These are phyloP conservation scores for Bombus haemorrhoidalis DNA, from an alignment of 1,140 invertebrate species.

Conservation along the genomic window DNA sequence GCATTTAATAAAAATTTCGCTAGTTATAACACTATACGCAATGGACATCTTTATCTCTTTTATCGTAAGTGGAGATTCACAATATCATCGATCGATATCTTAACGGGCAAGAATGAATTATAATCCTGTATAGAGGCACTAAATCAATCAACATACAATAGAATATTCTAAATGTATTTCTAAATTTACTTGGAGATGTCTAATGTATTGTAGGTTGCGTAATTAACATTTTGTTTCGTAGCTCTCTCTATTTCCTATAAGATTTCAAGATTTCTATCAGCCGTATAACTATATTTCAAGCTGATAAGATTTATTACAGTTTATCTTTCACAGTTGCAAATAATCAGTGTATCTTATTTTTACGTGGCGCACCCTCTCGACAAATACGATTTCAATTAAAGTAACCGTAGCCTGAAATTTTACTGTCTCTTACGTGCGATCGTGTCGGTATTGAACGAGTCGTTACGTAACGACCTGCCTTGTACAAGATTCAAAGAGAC, in stretches of 20 bases:
- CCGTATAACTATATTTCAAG: not conserved
- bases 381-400: slow-evolving; percentile 43
- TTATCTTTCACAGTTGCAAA: too few relatives aligned
- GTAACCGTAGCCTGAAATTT: slow-evolving; percentile 10
- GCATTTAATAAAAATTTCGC: not conserved
- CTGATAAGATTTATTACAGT: not conserved
- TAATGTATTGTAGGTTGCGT: too few relatives aligned
- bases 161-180: too few relatives aligned
- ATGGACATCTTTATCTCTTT: not conserved
- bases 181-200: too few relatives aligned
- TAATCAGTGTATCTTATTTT: not conserved
- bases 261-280: not conserved
- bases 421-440: slow-evolving; percentile 33
- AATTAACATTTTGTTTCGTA: too few relatives aligned
- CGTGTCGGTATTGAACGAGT: slow-evolving; percentile 56
- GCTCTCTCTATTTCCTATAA: too few relatives aligned
- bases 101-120: not conserved
- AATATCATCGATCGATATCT: too few relatives aligned
- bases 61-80: not conserved
- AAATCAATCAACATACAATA: too few relatives aligned
- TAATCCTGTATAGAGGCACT: not conserved
- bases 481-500: slow-evolving; percentile 60
- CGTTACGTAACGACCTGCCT: slow-evolving; percentile 67
- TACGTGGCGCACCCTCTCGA: not conserved
- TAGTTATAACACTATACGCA: not conserved